A percentile compares a stretch with the other conserved stretches of the same genome.
phyloP scores from a whole-genome alignment of 2,113 vertebrate species.

The Xenopus borealis region DNA sequence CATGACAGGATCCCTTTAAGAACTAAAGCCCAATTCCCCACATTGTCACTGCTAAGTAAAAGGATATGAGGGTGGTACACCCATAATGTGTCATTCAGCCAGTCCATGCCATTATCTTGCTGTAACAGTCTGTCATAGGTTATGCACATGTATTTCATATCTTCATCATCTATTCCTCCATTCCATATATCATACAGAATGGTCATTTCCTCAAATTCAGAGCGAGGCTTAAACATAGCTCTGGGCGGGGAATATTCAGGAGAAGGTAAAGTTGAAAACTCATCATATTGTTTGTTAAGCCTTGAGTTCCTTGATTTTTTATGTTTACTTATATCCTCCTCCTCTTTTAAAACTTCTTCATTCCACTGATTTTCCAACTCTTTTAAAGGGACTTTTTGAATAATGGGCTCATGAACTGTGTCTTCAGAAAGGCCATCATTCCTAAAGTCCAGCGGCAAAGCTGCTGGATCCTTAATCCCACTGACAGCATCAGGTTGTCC shows the following conservation, averaged over 20 bases:
- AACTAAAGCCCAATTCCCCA: no score
- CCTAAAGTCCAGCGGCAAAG: slow-evolving; percentile 79
- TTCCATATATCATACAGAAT: slow-evolving; percentile 99
- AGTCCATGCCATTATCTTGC: slow-evolving; percentile 94
- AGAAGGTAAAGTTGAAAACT: slow-evolving; percentile 69
- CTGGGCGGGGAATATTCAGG: slow-evolving; percentile 72
- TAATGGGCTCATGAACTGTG: slow-evolving; percentile 49
- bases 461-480: slow-evolving; percentile 71
- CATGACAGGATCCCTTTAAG: no score
- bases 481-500: slow-evolving; percentile 65
- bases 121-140: slow-evolving; percentile 92
- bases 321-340: slow-evolving; percentile 48
- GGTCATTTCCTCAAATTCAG: slow-evolving; percentile 97
- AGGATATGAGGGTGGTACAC: slow-evolving; percentile 99
- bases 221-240: slow-evolving; percentile 76
- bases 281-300: slow-evolving; percentile 74
- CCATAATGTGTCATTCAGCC: slow-evolving; percentile 98
- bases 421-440: slow-evolving; percentile 61
- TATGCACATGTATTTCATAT: slow-evolving; percentile 87
- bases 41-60: slow-evolving; percentile 44
- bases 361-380: slow-evolving; percentile 75
- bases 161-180: slow-evolving; percentile 91
- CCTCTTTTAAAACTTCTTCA: slow-evolving; percentile 58
- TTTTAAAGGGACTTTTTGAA: slow-evolving; percentile 69
- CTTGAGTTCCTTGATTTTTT: slow-evolving; percentile 73